phyloP scores from a whole-genome alignment of 2,113 vertebrate species.

The Hemiscyllium ocellatum region DNA sequence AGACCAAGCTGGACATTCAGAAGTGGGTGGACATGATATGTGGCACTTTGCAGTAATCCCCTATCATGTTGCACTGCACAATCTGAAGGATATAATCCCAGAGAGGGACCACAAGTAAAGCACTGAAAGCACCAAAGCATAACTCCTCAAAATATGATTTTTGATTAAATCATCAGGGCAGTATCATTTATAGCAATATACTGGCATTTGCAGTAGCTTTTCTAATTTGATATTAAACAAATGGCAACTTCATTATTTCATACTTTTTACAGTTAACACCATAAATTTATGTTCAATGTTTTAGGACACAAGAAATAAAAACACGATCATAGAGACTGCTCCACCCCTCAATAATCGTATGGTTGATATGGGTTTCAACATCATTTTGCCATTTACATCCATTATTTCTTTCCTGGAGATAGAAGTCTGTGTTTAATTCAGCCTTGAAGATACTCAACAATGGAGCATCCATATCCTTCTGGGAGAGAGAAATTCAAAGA shows the following conservation, averaged over 20 bases:
- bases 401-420: not conserved
- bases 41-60: not conserved
- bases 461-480: not conserved
- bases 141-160: not conserved
- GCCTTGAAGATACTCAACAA: not conserved
- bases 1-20: not conserved
- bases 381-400: not conserved
- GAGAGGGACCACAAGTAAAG: not conserved
- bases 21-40: not conserved
- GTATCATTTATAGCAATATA: not conserved
- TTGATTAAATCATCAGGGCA: not conserved
- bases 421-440: not conserved
- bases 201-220: not conserved
- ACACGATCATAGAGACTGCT: not conserved
- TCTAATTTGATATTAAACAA: not conserved
- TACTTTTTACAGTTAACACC: not conserved
- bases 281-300: not conserved
- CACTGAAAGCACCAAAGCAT: not conserved
- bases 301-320: not conserved
- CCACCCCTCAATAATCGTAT: not conserved
- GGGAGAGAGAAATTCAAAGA: not conserved
- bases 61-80: not conserved
- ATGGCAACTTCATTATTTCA: not conserved
- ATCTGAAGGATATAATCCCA: not conserved
- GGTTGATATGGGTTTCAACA: not conserved